These are phyloP conservation scores for Brotogeris chrysoptera DNA, from an alignment of 2,797 vertebrate genomes.

Conservation along the genomic window DNA sequence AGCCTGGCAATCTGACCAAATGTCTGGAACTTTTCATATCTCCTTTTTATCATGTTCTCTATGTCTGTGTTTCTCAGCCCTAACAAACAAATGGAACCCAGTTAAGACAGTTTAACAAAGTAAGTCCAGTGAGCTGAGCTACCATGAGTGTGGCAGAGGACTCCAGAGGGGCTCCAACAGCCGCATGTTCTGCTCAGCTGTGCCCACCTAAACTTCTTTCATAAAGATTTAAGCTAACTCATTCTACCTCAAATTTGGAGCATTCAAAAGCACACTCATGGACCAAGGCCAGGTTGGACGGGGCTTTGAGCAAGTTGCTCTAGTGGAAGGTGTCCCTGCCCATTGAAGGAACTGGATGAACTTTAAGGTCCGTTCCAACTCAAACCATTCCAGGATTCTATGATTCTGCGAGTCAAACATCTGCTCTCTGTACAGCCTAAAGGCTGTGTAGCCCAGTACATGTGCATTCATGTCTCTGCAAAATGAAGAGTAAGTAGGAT, in stretches of 20 bases:
- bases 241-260: background rate
- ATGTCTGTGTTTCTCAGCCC: background rate
- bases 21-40: background rate
- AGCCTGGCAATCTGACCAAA: background rate
- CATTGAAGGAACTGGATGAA: background rate
- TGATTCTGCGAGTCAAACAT: background rate
- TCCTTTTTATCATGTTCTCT: background rate
- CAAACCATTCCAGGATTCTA: background rate
- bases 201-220: background rate
- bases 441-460: background rate
- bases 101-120: background rate
- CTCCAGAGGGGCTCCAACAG: fast-evolving
- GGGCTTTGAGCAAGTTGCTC: background rate
- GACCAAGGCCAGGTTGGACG: background rate
- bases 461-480: background rate
- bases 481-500: background rate
- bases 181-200: fast-evolving
- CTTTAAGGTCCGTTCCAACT: background rate
- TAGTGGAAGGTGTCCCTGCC: background rate
- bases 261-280: background rate
- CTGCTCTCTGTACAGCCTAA: background rate
- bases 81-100: background rate
- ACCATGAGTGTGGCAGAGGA: fast-evolving
- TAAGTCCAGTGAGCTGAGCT: background rate
- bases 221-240: background rate